These are phyloP conservation scores for Podabrus alpinus DNA, from an alignment of 2,888 invertebrate genomes.

Conservation along the genomic window DNA sequence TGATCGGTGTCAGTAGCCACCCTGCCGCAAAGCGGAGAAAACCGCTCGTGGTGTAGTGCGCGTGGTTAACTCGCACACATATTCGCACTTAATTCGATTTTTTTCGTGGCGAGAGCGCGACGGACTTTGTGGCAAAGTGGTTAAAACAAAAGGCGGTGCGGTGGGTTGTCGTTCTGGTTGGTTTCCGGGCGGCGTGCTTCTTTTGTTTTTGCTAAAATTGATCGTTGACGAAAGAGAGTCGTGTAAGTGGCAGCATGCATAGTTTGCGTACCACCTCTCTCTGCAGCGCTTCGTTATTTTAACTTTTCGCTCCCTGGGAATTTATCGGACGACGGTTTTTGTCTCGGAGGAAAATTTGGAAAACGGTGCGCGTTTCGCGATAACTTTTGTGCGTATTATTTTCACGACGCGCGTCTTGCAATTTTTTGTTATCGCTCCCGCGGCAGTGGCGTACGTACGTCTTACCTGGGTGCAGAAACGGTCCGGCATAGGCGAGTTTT, in stretches of 20 bases:
- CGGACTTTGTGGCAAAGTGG: slow-evolving; percentile 10
- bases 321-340: no score
- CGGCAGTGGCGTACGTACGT: background rate
- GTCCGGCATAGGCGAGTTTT: background rate
- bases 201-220: background rate
- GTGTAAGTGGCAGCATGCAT: background rate
- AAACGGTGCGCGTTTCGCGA: background rate
- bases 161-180: background rate
- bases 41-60: slow-evolving; percentile 22
- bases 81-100: slow-evolving; percentile 8
- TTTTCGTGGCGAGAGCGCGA: slow-evolving; percentile 7
- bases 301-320: background rate
- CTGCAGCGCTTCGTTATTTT: background rate
- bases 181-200: background rate
- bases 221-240: background rate
- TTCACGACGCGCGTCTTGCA: slow-evolving; percentile 1
- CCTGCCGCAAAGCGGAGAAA: slow-evolving; percentile 32
- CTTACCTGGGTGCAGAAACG: slow-evolving; percentile 18
- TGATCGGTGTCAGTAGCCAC: slow-evolving; percentile 19
- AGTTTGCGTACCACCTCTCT: slow-evolving; percentile 1
- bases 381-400: background rate
- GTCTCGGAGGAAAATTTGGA: background rate
- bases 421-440: background rate
- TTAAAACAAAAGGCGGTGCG: background rate
- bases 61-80: slow-evolving; percentile 8